Conservation (phyloP, 2,797 vertebrate genomes). For the Chrysocyon brachyurus region DNA sequence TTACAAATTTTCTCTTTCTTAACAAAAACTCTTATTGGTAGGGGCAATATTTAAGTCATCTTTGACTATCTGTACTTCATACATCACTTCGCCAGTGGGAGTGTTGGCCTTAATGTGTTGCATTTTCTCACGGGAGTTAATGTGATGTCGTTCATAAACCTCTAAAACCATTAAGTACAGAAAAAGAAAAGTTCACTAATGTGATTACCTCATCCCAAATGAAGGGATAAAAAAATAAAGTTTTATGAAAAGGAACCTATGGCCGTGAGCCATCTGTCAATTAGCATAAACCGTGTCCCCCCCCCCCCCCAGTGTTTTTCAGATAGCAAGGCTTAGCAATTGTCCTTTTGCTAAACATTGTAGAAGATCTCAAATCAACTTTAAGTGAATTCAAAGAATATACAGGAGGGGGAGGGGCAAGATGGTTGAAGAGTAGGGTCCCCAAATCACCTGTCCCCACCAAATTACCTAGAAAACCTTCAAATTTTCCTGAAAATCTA, state of each 20-base stretch:
- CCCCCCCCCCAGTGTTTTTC: background rate
- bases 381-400: background rate
- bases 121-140: background rate
- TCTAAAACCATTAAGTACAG: background rate
- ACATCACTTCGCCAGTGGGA: background rate
- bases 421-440: too few relatives aligned
- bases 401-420: background rate
- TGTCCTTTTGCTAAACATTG: background rate
- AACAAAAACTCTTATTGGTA: background rate
- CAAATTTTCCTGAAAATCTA: too few relatives aligned
- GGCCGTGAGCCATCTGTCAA: background rate
- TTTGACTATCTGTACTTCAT: background rate
- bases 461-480: too few relatives aligned
- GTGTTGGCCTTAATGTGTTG: background rate
- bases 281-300: background rate
- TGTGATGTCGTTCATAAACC: background rate
- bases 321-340: background rate
- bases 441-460: too few relatives aligned
- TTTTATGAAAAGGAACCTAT: background rate
- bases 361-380: background rate
- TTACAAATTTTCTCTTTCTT: background rate
- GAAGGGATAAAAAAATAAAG: background rate
- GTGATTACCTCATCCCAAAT: background rate
- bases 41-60: background rate
- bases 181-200: background rate